Base-by-base conservation (phyloP, 2,797 vertebrate genomes). In the Xenops minutus region DNA sequence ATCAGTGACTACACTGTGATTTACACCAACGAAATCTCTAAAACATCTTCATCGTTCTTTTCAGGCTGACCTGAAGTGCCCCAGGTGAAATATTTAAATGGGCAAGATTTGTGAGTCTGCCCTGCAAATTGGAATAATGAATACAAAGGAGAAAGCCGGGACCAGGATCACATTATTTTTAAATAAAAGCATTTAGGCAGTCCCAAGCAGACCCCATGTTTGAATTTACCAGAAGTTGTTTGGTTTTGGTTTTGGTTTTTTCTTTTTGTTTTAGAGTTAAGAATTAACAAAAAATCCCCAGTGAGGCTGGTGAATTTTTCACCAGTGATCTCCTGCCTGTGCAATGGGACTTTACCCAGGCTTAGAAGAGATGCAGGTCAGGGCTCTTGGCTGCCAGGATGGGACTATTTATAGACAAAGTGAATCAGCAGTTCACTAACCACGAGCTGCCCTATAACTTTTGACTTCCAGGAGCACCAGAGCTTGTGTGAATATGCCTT, bases 401-500 rank as follows among this genome's bases (percentile, higher is more conserved):
- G 19, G 49, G 20, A 3, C 23, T 71, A 1, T 66, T 81, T 37
- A 26, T 12, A 48, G 84, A 49, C 5, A 18, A 48, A 61, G 2
- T 27, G 9, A 69, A n/a, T 64, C 71, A 86, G 55, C 83, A 54
- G 29, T 59, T 88, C 12, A 12, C 12, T 64, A 44, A n/a, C 62
- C 27, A n/a, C 21, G 4, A 9, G 37, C 20, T 26, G 7, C 23
- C 44, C 85, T 62, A 1, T 37, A 20, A 90, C 46, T 86, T 79
- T 37, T 37, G 26, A 8, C 86, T 95, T 69, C 34, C 96, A 98
- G 98, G 98, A 98, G 39, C 98, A 98, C 23, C 97, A 98, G 93
- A 97, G 93, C 9, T 93, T 97, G 2, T 98, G 98, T 95, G 98
- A 98, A 58, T 98, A 96, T 13, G 97, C 97, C 59, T 72, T 97